Percentiles rank a stretch among this genome's conserved stretches.
phyloP scores from a whole-genome alignment of 2,888 invertebrate genomes.

The Aphidius colemani region DNA sequence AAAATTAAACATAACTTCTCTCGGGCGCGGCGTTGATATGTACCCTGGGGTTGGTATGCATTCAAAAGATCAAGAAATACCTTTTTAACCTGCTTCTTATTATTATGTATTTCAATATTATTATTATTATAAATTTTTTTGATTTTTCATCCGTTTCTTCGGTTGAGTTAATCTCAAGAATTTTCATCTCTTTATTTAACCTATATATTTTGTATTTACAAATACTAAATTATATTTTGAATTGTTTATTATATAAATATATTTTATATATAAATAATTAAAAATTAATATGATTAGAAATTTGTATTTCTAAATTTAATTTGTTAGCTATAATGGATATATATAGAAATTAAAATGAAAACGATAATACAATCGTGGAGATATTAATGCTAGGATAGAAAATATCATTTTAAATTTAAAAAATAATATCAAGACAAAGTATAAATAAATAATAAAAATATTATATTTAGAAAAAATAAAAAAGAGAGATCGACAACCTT shows the following conservation, averaged over 20 bases:
- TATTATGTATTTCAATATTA: neutral
- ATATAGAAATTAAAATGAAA: neutral
- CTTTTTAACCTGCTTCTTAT: neutral
- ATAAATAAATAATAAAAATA: neutral
- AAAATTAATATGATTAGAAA: too few relatives aligned
- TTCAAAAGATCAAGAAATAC: constrained; percentile 25
- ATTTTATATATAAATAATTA: too few relatives aligned
- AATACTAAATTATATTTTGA: too few relatives aligned
- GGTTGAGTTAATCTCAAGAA: neutral
- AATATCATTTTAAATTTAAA: constrained; percentile 2
- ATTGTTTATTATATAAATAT: too few relatives aligned
- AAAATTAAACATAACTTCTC: too few relatives aligned
- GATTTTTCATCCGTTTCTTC: neutral
- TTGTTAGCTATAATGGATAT: too few relatives aligned
- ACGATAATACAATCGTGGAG: constrained; percentile 17
- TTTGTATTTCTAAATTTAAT: too few relatives aligned
- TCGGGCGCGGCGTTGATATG: constrained; percentile 18
- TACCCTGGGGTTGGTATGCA: constrained; percentile 23
- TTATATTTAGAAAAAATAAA: neutral
- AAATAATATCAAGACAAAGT: neutral
- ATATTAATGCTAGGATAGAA: constrained; percentile 24
- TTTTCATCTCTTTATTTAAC: neutral
- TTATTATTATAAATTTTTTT: neutral
- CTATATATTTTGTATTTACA: too few relatives aligned
- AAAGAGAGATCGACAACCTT: constrained; percentile 7